Base-by-base conservation (phyloP, 1,140 invertebrate species). In the Brachionus rubens region DNA sequence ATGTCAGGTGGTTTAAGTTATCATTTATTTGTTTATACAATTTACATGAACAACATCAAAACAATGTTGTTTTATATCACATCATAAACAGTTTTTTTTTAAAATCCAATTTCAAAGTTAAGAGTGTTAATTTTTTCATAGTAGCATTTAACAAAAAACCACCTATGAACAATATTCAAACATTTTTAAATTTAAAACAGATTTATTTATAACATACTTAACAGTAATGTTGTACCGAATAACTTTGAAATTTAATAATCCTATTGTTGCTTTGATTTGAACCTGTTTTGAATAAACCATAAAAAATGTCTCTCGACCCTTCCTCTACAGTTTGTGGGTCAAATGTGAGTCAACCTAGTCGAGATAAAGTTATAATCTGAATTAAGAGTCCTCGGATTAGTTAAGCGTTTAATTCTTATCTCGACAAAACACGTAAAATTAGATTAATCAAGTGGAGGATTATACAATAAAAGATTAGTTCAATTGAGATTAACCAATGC, bases 371-470 rank as follows among this genome's bases (percentile, higher is more conserved):
- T 36, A 36, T 36, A 36, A 36, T 36, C 9, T 36, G 33, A 36
- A 9, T n/a, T n/a, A n/a, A 36, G 33, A 9, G 33, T 36, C 33
- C n/a, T n/a, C n/a, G n/a, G 33, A 36, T 36, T 36, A 36, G 33
- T 36, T 36, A 36, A 36, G 33, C 4, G 3, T 5, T 36, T 5
- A 36, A 3, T 36, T 3, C 9, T 36, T 36, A 36, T 36, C 33
- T 36, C n/a, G n/a, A 36, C 9, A 36, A 9, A 36, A 36, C 9
- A 5, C 9, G 3, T 5, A 9, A 36, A 36, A 36, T 9, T 5
- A 36, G 54, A 59, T 59, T 59, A 59, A 16, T 59, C 54, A 59
- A 59, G 54, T 59, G 54, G n/a, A n/a, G n/a, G 54, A 59, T 59
- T 59, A 59, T 40, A 59, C 54, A 59, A 59, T 40, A 30, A 10